Evolutionary conservation across 1,140 invertebrate genomes (phyloP).

Genomic region (Heliconius himera): DNA sequence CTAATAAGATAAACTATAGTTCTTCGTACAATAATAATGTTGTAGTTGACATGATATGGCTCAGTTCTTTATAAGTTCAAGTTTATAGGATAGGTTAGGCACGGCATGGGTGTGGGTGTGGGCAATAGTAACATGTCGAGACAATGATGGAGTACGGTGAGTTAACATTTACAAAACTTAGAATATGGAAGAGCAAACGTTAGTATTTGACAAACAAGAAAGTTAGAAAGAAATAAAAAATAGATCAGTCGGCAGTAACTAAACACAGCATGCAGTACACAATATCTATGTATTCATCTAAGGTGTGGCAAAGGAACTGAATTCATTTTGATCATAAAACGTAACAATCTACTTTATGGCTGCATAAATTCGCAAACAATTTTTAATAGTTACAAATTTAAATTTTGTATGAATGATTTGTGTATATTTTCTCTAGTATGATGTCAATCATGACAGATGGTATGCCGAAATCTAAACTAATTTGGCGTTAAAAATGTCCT

Average conservation of each 20-base stretch:
- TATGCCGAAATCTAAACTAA: conserved; percentile 77
- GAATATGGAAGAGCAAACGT: conserved; percentile 55
- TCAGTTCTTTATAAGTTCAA: conserved; percentile 70
- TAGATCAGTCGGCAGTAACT: conserved; percentile 56
- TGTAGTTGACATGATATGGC: conserved; percentile 46
- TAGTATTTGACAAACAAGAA: conserved; percentile 50
- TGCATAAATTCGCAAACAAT: conserved; percentile 70
- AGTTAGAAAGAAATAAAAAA: conserved; percentile 50
- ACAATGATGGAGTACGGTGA: conserved; percentile 72
- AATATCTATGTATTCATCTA: conserved; percentile 72
- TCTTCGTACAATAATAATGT: conserved; percentile 35
- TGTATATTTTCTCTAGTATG: conserved; percentile 72
- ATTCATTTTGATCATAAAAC: conserved; percentile 70
- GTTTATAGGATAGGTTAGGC: conserved; percentile 54
- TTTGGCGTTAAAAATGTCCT: conserved; percentile 81
- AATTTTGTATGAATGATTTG: conserved; percentile 70
- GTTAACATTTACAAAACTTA: conserved; percentile 48
- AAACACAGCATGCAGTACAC: conserved; percentile 71
- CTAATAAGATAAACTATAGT: conserved; percentile 39
- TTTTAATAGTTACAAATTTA: conserved; percentile 63
- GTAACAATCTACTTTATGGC: conserved; percentile 65
- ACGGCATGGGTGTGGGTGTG: conserved; percentile 54
- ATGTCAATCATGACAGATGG: conserved; percentile 72
- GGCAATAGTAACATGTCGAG: conserved; percentile 63
- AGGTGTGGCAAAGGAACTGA: conserved; percentile 81